Evolutionary conservation across 2,888 invertebrate genomes (phyloP).

Genomic region (Amaurobius ferox): DNA sequence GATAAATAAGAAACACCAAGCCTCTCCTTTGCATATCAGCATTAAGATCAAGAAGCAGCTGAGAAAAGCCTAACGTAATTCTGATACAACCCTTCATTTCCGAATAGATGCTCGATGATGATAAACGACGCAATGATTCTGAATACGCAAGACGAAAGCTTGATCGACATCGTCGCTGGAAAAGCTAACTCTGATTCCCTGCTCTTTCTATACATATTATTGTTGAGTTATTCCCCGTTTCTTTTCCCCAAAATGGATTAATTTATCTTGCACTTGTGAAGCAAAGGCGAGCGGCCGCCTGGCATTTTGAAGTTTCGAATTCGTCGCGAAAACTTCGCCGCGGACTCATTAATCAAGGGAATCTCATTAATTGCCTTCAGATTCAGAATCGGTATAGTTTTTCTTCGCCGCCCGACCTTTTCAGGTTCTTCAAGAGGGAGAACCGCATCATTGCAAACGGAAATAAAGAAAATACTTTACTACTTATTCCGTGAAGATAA

Average conservation of each 20-base stretch:
- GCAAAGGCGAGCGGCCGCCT: slow-evolving; percentile 44
- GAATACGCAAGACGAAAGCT: slow-evolving; percentile 59
- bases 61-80: too few species aligned
- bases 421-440: slow-evolving; percentile 37
- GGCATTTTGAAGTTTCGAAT: slow-evolving; percentile 68
- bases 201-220: slow-evolving; percentile 68
- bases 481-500: slow-evolving; percentile 38
- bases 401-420: slow-evolving; percentile 46
- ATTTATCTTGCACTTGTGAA: slow-evolving; percentile 70
- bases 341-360: slow-evolving; percentile 60
- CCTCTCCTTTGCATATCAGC: too few species aligned
- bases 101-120: slow-evolving; percentile 55
- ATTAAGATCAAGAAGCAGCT: too few species aligned
- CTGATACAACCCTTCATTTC: slow-evolving; percentile 63
- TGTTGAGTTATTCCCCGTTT: slow-evolving; percentile 68
- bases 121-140: slow-evolving; percentile 47
- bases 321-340: slow-evolving; percentile 58
- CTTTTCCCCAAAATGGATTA: slow-evolving; percentile 62
- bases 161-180: slow-evolving; percentile 38
- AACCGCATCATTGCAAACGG: slow-evolving; percentile 16
- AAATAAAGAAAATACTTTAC: slow-evolving; percentile 55
- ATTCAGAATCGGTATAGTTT: slow-evolving; percentile 65
- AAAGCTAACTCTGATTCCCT: slow-evolving; percentile 32
- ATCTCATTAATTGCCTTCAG: slow-evolving; percentile 71
- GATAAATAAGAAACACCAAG: too few species aligned